Evolutionary conservation across 2,113 vertebrate genomes (phyloP), one percentile per base, ranked within the genome.

Genomic region (Oncorhynchus gorbuscha): DNA sequence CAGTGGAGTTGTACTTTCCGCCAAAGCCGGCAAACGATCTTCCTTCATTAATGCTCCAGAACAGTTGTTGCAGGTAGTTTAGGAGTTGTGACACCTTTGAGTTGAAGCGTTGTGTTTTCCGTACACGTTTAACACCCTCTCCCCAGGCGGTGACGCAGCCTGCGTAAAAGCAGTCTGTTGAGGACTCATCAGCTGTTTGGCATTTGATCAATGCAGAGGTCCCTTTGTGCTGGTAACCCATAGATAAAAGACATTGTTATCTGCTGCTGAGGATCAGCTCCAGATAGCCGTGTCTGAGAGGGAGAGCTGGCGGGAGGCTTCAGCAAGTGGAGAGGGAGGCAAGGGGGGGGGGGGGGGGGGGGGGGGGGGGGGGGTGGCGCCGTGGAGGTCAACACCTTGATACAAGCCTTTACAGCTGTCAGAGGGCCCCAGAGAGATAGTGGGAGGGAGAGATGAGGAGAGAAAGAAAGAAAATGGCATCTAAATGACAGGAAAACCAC

Each of bases 201-300:
- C 92, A 92, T 92, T 92, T 92, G 91, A 94, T 93, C 93, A 92
- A 93, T 94, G 91, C 84, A 76, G 81, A 83, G 83, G 89, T 91
- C 89, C 90, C 88, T 93, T 93, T 93, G 92, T 93, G 92, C 91
- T 85, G 89, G 91, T 92, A 90, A 93, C 91, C 89, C 85, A 86
- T 89, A 88, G 91, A 93, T 93, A 92, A 93, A 93, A 93, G 89
- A 91, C 82, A 80, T 85, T 79, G 89, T 93, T 94, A 94, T 94
- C 93, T 90, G 90, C 88, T 90, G 85, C 77, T 71, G 88, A 66
- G 86, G 89, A 91, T 91, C 89, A 73, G 88, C 89, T 73, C 81
- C 80, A 83, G 90, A 92, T 89, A 91, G 87, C 85, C 82, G 79
- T 68, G 77, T 51, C 49, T 66, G 72, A 20, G 55, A 76, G 77